Base-by-base conservation (phyloP, 1,140 invertebrate genomes). In the Drosophila obscura region DNA sequence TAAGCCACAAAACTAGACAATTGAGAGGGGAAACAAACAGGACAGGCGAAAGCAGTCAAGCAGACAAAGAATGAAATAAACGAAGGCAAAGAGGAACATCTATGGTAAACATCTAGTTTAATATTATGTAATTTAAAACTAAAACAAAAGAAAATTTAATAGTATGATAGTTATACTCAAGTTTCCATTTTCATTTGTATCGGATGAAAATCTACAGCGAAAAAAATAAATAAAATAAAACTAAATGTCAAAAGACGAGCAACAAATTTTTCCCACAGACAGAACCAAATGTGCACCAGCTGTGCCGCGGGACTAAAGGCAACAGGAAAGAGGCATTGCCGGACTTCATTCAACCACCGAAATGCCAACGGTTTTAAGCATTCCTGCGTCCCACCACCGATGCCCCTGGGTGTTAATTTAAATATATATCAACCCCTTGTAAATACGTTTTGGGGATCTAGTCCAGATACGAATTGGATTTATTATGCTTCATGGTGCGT, bases 101-200 rank as follows among this genome's bases (percentile, higher is more conserved):
- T 80, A 72, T 73, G 75, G 74, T 63, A 87, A 88, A 65, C 69
- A 82, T 87, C 78, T 87, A 87, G 82, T 87, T 79, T 87, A 87
- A 88, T 87, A 82, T 76, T 82, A 85, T 88, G 82, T 85, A 85
- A 85, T 85, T 85, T 87, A 85, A 87, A 39, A 28, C 26, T 5
- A 28, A 28, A 28, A 39, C 4, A 11, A 39, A 13, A 81, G 61
- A 69, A 81, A 85, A 87, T 85, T 79, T 62, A 85, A 81, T 49
- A 82, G 80, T 87, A 85, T 58, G 83, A 73, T 87, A 88, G 83
- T 82, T 87, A 82, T 87, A 87, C 83, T 81, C 78, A 85, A 88
- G 69, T 76, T 82, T 82, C 83, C 59, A 76, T 87, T 80, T 87
- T 88, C 83, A 88, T 82, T 76, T 87, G 66, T 88, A 78, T 75